These are phyloP conservation scores for Pseudoatta argentina DNA, from an alignment of 1,140 invertebrate genomes.

Conservation along the genomic window DNA sequence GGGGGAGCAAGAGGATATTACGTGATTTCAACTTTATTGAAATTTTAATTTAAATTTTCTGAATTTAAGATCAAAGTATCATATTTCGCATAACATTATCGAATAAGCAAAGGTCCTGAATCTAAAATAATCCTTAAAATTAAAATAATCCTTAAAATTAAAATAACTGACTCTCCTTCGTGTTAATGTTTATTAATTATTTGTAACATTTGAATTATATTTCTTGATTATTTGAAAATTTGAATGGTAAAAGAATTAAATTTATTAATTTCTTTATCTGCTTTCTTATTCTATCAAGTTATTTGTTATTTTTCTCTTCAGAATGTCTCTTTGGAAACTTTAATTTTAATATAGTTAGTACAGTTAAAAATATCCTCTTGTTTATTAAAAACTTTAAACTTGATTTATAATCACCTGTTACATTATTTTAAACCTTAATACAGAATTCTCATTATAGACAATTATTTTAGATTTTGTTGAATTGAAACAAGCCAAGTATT, in stretches of 20 bases:
- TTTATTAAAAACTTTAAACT: slow-evolving; percentile 21
- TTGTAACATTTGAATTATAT: not conserved
- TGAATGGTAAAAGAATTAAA: not conserved
- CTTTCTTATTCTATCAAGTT: not conserved
- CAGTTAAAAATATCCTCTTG: slow-evolving; percentile 19
- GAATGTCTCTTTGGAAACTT: not conserved
- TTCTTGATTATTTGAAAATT: not conserved
- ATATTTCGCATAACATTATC: not conserved
- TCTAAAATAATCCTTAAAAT: too few relatives aligned
- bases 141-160: not conserved
- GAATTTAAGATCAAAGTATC: not conserved
- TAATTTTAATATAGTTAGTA: slow-evolving; percentile 20
- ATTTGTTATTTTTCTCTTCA: not conserved
- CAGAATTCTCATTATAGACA: not conserved
- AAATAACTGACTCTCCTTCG: not conserved
- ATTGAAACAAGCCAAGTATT: not conserved
- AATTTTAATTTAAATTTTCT: not conserved
- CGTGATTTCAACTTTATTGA: not conserved
- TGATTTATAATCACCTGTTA: slow-evolving; percentile 13
- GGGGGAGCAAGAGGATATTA: not conserved
- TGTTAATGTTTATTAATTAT: not conserved
- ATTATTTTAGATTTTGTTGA: not conserved
- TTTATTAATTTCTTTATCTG: not conserved
- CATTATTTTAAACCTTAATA: not conserved
- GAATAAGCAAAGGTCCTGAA: not conserved